These are phyloP conservation scores for Hyles lineata DNA, from an alignment of 2,888 invertebrate genomes.

Conservation along the genomic window DNA sequence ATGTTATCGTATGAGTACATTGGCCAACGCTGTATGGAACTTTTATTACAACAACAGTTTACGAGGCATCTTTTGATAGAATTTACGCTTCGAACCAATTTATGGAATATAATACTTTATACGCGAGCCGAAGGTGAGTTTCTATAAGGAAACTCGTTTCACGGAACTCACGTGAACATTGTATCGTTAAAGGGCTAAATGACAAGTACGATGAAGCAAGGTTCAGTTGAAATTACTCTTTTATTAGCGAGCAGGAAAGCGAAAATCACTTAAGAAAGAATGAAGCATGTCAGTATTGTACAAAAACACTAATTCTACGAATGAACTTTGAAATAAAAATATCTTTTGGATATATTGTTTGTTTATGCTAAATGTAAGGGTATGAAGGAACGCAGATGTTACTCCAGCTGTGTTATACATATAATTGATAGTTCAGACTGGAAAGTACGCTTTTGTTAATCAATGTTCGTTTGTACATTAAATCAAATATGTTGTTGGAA, in stretches of 20 bases:
- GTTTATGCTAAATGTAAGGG: neutral
- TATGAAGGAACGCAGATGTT: neutral
- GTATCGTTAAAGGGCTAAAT: neutral
- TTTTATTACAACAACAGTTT: slow-evolving; percentile 6
- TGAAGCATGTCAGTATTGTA: neutral
- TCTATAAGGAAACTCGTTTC: neutral
- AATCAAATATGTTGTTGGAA: neutral
- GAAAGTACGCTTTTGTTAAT: neutral
- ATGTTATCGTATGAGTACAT: neutral
- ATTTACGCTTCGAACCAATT: neutral
- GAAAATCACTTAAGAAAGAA: neutral
- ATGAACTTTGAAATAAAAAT: neutral
- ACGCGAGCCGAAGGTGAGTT: neutral
- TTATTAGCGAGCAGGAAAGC: neutral
- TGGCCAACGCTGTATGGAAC: neutral
- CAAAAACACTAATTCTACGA: neutral
- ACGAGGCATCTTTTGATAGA: neutral
- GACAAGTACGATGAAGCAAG: neutral
- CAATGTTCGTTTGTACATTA: neutral
- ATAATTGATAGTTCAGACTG: neutral
- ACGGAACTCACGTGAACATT: neutral
- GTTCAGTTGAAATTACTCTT: neutral
- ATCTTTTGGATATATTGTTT: neutral
- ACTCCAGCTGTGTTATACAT: neutral
- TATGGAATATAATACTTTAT: slow-evolving; percentile 1